Evolutionary conservation across 2,888 invertebrate genomes (phyloP), one percentile per base, ranked within the genome.

Genomic region (Oithona nana): DNA sequence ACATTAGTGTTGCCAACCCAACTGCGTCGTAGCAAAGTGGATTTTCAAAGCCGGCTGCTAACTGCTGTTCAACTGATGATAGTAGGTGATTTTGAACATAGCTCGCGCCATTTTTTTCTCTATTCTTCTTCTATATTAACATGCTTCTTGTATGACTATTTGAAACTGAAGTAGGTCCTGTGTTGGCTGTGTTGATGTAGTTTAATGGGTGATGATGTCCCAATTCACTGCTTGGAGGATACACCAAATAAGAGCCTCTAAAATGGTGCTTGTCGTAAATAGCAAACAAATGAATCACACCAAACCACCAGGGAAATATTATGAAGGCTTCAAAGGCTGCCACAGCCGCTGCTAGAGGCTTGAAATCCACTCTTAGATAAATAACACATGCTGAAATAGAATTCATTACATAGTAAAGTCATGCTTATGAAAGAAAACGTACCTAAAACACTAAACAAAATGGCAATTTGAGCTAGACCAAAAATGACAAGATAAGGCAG

Each of bases 221-320:
- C n/a, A n/a, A n/a, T n/a, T n/a, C n/a, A n/a, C n/a, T n/a, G n/a
- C 16, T 39, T 39, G 6, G 39, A 6, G 39, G 39, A 16, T 39
- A 39, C 39, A 39, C 39, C 8, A 39, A 16, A 16, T 39, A 39
- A 16, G 39, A 16, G 6, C 39, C 39, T 6, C 16, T 6, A 16
- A 39, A 39, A 16, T 39, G 39, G 39, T 39, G 6, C 16, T 16
- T 6, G 39, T 39, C 39, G 31, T 30, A 57, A 20, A 39, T 31
- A 1, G 57, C 57, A 31, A 31, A 57, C 39, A 57, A n/a, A 3
- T 57, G 57, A 26, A 57, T 30, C 20, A 57, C 57, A 13, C 30
- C n/a, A 26, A 31, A 57, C 57, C 57, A 57, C 57, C 57, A 57
- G 13, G 57, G 57, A 22, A 57, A 57, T 16, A 57, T 16, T 20